Evolutionary conservation across 37 sponge, comb jelly and placozoan species (phyloP).

Genomic region (Geodia barretti): DNA sequence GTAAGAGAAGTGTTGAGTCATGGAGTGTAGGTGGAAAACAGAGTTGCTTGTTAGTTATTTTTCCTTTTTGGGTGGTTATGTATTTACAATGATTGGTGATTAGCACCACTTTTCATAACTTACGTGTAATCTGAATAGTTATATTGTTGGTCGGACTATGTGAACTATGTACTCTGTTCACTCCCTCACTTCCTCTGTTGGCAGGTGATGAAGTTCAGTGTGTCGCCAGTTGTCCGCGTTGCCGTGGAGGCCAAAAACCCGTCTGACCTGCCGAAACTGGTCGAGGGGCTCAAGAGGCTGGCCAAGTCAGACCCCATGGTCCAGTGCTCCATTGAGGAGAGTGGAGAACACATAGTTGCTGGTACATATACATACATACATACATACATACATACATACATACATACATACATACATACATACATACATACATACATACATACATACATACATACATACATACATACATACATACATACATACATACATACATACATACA

Average conservation of each 20-base stretch:
- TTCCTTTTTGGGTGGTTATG: neutral
- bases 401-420: too few relatives aligned
- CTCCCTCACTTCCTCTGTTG: neutral
- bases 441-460: too few relatives aligned
- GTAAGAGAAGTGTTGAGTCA: neutral
- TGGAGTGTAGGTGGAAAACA: neutral
- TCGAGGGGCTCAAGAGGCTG: conserved; percentile 97
- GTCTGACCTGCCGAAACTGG: conserved; percentile 95
- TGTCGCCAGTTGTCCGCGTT: conserved; percentile 98
- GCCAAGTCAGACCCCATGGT: conserved; percentile 99
- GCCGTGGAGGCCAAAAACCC: conserved; percentile 99
- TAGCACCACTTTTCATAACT: too few relatives aligned
- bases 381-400: too few relatives aligned
- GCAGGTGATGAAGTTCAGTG: conserved; percentile 98
- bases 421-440: too few relatives aligned
- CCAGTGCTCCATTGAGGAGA: conserved; percentile 94
- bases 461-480: too few relatives aligned
- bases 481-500: too few relatives aligned
- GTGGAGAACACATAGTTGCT: conserved; percentile 99
- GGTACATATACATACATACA: conserved; percentile 90
- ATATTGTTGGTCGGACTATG: neutral
- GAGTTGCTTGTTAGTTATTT: neutral
- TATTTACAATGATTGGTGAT: too few relatives aligned
- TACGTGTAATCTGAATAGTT: too few relatives aligned
- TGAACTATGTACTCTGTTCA: neutral